phyloP scores from a whole-genome alignment of 2,797 vertebrate species.

The Psittacula derbiana region DNA sequence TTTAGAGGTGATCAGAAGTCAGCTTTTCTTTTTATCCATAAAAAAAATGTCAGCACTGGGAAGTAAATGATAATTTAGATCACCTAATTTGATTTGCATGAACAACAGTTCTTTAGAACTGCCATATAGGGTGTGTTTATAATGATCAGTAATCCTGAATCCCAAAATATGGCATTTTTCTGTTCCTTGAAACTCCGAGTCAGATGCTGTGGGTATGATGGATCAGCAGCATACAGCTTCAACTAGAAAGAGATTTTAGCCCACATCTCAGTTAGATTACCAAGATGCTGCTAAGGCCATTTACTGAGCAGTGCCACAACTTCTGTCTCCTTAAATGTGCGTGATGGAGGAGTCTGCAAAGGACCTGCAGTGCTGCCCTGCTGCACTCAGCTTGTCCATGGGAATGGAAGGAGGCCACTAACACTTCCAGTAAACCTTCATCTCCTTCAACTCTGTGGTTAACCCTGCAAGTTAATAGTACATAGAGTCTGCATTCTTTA shows the following conservation, averaged over 20 bases:
- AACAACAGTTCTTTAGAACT: not conserved
- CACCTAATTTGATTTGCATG: not conserved
- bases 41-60: not conserved
- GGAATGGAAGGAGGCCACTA: not conserved
- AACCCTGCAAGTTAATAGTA: not conserved
- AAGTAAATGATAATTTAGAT: not conserved
- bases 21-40: not conserved
- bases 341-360: not conserved
- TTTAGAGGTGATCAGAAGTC: not conserved
- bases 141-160: not conserved
- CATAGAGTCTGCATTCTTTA: not conserved
- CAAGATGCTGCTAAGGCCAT: not conserved
- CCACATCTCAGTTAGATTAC: not conserved
- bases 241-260: not conserved
- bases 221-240: not conserved
- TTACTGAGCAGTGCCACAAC: not conserved
- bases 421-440: not conserved
- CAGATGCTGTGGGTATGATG: not conserved
- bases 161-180: not conserved
- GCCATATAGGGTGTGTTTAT: rapidly evolving
- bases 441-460: not conserved
- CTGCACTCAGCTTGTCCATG: not conserved
- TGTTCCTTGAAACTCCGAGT: not conserved
- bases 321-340: not conserved
- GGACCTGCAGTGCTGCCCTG: not conserved